phyloP scores from a whole-genome alignment of 2,113 vertebrate genomes.

The Pseudois nayaur region DNA sequence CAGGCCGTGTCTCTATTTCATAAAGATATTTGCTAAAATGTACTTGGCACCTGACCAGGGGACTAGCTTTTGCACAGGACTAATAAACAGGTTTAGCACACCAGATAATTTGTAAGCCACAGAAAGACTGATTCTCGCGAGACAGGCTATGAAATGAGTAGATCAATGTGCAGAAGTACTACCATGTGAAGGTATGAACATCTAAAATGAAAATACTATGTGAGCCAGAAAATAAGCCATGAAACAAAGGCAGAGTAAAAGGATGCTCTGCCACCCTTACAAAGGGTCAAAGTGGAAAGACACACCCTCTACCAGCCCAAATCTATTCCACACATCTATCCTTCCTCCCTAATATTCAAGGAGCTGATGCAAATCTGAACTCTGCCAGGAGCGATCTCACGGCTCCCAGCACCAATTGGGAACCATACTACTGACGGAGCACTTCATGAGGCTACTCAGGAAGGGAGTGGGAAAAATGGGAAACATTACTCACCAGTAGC shows the following conservation, averaged over 20 bases:
- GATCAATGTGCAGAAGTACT: neutral
- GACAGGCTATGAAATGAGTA: neutral
- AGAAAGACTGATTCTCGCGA: neutral
- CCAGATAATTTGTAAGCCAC: neutral
- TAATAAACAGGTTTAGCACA: neutral
- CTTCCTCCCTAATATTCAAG: neutral
- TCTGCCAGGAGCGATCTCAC: neutral
- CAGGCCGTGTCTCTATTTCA: neutral
- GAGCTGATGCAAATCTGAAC: neutral
- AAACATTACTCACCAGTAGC: constrained; percentile 65
- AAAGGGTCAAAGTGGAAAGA: neutral
- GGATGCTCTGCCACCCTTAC: neutral
- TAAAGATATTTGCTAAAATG: neutral
- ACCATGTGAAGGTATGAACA: neutral
- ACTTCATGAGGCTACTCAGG: neutral
- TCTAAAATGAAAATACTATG: neutral
- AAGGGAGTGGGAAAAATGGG: neutral
- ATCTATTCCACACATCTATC: neutral
- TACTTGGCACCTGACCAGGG: neutral
- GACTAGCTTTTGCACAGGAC: neutral
- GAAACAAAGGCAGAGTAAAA: neutral
- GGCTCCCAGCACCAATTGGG: neutral
- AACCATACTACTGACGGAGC: neutral
- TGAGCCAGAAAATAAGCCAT: neutral
- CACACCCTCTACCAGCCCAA: neutral